phyloP scores from a whole-genome alignment of 2,888 invertebrate genomes.

The Heliconius cydno region DNA sequence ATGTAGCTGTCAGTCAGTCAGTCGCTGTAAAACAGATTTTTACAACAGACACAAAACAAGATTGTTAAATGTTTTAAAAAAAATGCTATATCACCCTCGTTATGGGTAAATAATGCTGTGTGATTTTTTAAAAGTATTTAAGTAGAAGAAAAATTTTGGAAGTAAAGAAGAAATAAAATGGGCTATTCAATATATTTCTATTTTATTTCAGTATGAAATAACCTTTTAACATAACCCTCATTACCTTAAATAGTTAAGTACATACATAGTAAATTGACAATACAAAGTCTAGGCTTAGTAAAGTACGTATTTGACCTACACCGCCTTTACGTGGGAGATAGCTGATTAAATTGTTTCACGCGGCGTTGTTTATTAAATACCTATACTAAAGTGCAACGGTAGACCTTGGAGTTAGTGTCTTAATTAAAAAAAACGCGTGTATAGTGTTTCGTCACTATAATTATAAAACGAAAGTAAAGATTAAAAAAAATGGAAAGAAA shows the following conservation, averaged over 20 bases:
- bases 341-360: slow-evolving; percentile 14
- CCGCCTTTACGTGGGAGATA: slow-evolving; percentile 14
- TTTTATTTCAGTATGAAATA: neutral
- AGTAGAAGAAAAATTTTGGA: no score
- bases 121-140: neutral
- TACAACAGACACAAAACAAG: slow-evolving; percentile 10
- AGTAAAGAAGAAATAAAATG: neutral
- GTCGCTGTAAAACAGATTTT: neutral
- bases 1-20: slow-evolving; percentile 17
- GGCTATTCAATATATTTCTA: neutral
- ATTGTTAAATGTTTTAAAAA: neutral
- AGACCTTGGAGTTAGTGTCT: neutral
- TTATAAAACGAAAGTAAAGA: neutral
- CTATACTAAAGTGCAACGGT: neutral
- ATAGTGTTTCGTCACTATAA: neutral
- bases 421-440: neutral
- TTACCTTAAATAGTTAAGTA: neutral
- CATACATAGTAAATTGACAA: slow-evolving; percentile 3
- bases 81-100: neutral
- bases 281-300: neutral
- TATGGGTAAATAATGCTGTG: neutral
- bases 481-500: no score
- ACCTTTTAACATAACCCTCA: slow-evolving; percentile 1
- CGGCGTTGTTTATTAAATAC: neutral
- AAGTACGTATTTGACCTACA: neutral